Conservation (phyloP, 35 echinoderm and acorn worm genomes). For the Ptychodera flava region DNA sequence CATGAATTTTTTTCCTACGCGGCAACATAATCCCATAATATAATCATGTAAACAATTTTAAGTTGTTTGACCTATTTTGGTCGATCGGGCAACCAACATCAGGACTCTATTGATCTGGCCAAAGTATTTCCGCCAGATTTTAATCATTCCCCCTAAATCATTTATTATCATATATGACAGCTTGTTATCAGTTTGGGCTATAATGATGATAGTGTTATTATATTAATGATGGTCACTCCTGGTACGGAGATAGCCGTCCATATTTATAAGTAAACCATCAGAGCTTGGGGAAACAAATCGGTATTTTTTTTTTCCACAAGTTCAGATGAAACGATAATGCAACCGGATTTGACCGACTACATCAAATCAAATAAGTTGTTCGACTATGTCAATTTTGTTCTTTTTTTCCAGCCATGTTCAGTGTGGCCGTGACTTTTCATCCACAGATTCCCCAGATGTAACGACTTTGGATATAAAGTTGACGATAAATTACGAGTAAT, state of each 20-base stretch:
- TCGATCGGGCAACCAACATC: neutral
- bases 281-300: neutral
- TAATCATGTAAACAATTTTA: no score
- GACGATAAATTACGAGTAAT: neutral
- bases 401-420: no score
- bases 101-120: neutral
- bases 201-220: neutral
- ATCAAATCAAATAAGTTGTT: neutral
- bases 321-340: neutral
- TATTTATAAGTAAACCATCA: neutral
- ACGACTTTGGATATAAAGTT: neutral
- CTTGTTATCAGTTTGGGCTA: neutral
- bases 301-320: neutral
- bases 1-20: no score
- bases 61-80: no score
- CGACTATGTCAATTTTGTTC: no score
- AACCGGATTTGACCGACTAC: neutral
- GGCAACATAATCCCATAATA: no score
- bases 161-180: neutral
- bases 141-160: neutral
- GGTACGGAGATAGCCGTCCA: neutral
- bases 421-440: neutral
- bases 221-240: neutral
- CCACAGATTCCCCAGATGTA: neutral
- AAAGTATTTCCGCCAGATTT: conserved; percentile 1